Evolutionary conservation across 2,113 vertebrate species (phyloP).

Genomic region (Micromys minutus): DNA sequence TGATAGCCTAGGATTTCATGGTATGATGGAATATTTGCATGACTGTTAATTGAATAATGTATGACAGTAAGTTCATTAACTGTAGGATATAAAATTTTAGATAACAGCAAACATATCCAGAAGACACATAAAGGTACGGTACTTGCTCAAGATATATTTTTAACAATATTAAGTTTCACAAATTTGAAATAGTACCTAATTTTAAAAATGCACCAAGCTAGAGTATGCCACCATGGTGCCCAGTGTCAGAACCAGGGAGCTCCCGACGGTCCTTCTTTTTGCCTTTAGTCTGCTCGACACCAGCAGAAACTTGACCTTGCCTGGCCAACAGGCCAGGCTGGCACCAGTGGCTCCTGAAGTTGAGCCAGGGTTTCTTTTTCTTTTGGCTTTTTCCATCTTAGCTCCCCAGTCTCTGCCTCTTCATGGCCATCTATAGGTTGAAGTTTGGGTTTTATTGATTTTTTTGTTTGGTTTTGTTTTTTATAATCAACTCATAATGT

Average conservation of each 20-base stretch:
- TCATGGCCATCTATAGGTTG: constrained; percentile 63
- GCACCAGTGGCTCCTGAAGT: constrained; percentile 56
- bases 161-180: neutral
- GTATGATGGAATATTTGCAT: neutral
- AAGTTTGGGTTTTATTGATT: neutral
- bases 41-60: neutral
- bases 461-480: neutral
- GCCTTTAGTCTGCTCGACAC: constrained; percentile 80
- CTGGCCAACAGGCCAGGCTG: constrained; percentile 48
- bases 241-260: constrained; percentile 61
- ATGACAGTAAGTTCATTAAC: neutral
- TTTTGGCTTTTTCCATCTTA: constrained; percentile 66
- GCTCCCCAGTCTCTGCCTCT: constrained; percentile 51
- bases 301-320: constrained; percentile 83
- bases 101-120: neutral
- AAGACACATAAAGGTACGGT: neutral
- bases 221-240: neutral
- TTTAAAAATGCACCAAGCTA: neutral
- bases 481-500: constrained; percentile 64
- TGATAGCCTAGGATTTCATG: neutral
- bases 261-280: constrained; percentile 61
- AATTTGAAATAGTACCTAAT: neutral
- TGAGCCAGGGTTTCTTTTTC: constrained; percentile 39
- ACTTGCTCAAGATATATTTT: neutral
- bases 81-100: neutral